phyloP scores from a whole-genome alignment of 2,113 vertebrate species.

The Cephalopholis sonnerati region DNA sequence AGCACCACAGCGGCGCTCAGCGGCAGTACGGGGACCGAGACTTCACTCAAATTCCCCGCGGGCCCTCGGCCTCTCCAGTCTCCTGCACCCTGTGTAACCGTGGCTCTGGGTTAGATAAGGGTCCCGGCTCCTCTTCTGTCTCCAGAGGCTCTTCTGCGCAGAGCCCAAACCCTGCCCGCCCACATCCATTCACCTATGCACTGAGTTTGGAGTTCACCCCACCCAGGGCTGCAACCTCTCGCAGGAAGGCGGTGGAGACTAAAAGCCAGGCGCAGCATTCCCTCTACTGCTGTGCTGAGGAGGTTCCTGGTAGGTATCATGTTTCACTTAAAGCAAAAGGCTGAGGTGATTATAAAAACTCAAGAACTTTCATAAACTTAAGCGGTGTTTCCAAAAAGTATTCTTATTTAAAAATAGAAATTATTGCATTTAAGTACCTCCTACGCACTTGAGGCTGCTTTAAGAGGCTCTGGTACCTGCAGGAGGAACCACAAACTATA shows the following conservation, averaged over 20 bases:
- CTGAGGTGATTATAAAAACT: not conserved
- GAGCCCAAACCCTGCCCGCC: not conserved
- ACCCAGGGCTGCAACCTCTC: conserved; percentile 4
- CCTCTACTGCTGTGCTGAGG: conserved; percentile 36
- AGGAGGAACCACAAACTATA: too few species aligned
- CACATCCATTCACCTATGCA: not conserved
- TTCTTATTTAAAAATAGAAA: not conserved
- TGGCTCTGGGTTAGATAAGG: not conserved
- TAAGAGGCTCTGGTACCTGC: not conserved
- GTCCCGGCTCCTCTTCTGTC: conserved; percentile 9
- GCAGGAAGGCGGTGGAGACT: not conserved
- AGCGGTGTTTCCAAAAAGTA: not conserved
- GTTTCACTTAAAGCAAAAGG: not conserved
- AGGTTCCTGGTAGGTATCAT: conserved; percentile 62
- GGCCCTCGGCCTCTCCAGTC: conserved; percentile 86
- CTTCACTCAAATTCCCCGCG: conserved; percentile 80
- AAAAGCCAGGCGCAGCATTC: conserved; percentile 7
- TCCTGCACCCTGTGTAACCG: conserved; percentile 88
- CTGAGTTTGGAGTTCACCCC: conserved; percentile 66
- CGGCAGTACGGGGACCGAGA: conserved; percentile 82
- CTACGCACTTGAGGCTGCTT: not conserved
- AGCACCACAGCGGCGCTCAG: conserved; percentile 91
- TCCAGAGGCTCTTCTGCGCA: conserved; percentile 16
- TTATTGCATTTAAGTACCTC: not conserved
- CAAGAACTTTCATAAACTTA: not conserved